phyloP scores from a whole-genome alignment of 2,797 vertebrate genomes.

The Fringilla coelebs region DNA sequence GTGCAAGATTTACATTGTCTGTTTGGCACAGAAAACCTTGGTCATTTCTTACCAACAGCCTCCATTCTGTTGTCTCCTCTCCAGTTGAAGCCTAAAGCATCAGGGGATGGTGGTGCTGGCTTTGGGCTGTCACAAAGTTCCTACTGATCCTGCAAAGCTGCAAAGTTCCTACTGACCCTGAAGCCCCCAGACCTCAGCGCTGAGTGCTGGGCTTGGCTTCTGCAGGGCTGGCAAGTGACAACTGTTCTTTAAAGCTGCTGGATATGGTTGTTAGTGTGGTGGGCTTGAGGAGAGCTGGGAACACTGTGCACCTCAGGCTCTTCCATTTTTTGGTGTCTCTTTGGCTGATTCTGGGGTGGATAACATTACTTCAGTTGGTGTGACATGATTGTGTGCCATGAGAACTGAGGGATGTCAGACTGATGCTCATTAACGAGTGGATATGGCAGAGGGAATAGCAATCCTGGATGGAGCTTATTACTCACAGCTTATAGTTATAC shows the following conservation, averaged over 20 bases:
- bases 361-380: neutral
- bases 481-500: neutral
- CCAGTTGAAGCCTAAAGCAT: neutral
- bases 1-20: neutral
- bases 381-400: neutral
- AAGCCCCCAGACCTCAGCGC: neutral
- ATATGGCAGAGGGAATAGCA: neutral
- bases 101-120: neutral
- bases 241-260: neutral
- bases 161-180: neutral
- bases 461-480: neutral
- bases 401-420: neutral
- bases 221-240: neutral
- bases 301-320: fast-evolving
- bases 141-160: neutral
- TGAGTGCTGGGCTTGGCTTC: neutral
- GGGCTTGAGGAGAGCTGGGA: neutral
- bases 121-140: neutral
- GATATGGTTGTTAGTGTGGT: neutral
- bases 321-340: neutral
- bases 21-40: neutral
- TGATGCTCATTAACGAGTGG: neutral
- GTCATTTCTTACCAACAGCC: neutral
- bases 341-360: neutral
- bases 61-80: neutral